Evolutionary conservation across 1,140 invertebrate species (phyloP), one percentile per base, ranked within the genome.

Genomic region (Coenobita brevimanus): DNA sequence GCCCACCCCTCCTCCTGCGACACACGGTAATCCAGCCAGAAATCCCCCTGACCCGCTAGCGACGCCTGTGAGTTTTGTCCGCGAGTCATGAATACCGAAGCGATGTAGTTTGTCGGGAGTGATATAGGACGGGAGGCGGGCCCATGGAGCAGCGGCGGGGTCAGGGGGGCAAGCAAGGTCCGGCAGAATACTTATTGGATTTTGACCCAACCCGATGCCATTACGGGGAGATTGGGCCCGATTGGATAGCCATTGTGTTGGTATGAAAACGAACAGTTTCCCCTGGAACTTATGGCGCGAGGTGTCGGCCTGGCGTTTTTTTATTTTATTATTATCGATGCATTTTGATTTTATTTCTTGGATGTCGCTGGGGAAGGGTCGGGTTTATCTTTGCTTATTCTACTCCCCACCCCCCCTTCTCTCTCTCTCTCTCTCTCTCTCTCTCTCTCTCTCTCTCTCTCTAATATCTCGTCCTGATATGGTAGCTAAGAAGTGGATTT

Each of bases 231-330:
- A 86, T 86, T 86, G 83, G 82, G 3, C 75, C 3, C 83, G 83
- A 86, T 86, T 86, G 83, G 83, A 86, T 86, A 64, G 83, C 83
- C 83, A 78, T 86, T 86, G 75, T 79, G 75, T 69, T 79, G 60
- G 83, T 86, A 86, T 79, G 83, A 86, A 86, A 86, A 86, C 83
- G 83, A 86, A 86, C 83, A 86, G 73, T 76, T 76, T 43, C 50
- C 50, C 15, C 71, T 6, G 75, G 36, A 64, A 85, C 82, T 62
- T 85, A 85, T 85, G 82, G 50, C 41, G 81, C 17, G 67, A 54
- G 81, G 43, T 50, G 81, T 82, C 64, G 38, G 64, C 33, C 73
- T 27, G 15, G 33, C 73, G 30, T 76, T 81, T 79, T 60, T 60
- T 64, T 81, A 38, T 81, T 64, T 81, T 81, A 64, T 81, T 81